Base-by-base conservation (phyloP, 2,888 invertebrate genomes). In the Cephus pygmeus region DNA sequence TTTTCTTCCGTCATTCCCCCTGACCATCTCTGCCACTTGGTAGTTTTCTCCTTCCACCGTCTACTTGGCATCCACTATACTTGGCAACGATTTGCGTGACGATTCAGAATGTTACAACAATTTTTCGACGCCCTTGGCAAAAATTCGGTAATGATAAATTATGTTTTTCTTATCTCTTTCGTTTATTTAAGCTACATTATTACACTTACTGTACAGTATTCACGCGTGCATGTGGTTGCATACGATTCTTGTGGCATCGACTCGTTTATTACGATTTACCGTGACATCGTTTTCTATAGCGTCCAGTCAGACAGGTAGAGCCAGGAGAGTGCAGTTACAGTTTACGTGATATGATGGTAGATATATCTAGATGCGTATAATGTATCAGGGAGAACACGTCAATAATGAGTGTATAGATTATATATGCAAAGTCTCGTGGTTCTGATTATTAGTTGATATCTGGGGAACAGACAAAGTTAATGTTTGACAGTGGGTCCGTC, bases 111-210 rank as follows among this genome's bases (percentile, higher is more conserved):
- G 85, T 80, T 86, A 15, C 85, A 81, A 15, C 86, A 86, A 74
- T 81, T 86, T 69, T 75, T 83, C 76, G 83, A 86, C 33, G 85
- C 80, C 4, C 35, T 86, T 30, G 82, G 85, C 73, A 85, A 84
- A 74, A 80, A 79, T 69, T 76, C 85, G 86, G 85, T 86, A 85
- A 83, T 79, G n/a, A n/a, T 34, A 12, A 23, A 11, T 34, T n/a
- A 30, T 34, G 6, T 9, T 56, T 56, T 56, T 15, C 4, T 40
- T 15, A 4, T 15, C 1, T 9, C 2, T 23, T 23, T 23, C 15
- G 1, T 9, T 56, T 56, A 6, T 56, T 56, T 56, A 4, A 15
- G 56, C 1, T 40, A 40, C 15, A 0, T 23, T 15, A 15, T 40
- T 9, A 40, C 40, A 2, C 2, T 40, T 9, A 23, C 6, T 40